These are phyloP conservation scores for Leuciscus idus DNA, from an alignment of 2,113 vertebrate genomes.

Conservation along the genomic window DNA sequence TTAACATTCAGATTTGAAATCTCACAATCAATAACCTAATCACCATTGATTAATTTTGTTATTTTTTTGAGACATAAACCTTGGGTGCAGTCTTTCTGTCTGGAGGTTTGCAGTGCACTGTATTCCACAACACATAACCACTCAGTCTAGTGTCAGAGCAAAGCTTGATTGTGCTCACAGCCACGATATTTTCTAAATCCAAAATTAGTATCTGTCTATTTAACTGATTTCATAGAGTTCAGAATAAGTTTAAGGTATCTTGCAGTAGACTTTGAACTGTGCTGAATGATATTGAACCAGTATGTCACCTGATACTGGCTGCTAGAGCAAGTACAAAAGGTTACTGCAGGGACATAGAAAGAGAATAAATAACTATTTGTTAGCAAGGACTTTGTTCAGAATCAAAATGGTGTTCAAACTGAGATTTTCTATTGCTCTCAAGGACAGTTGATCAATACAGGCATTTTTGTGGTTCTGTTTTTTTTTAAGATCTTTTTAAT, in stretches of 20 bases:
- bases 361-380: constrained; percentile 23
- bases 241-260: neutral
- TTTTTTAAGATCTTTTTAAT: neutral
- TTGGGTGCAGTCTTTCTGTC: neutral
- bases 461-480: neutral
- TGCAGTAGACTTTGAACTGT: constrained; percentile 5
- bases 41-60: neutral
- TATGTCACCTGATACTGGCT: neutral
- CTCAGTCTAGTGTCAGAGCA: neutral
- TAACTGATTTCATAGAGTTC: constrained; percentile 14
- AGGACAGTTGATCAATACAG: neutral
- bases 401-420: neutral
- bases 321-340: neutral
- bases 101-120: neutral
- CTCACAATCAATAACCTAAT: neutral
- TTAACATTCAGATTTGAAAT: neutral
- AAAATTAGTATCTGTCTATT: neutral
- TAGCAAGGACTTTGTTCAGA: neutral
- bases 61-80: neutral
- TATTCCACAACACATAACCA: neutral
- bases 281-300: neutral
- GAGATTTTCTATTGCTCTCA: neutral
- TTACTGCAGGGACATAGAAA: neutral
- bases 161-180: neutral
- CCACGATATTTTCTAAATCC: constrained; percentile 1